These are phyloP conservation scores for Canis aureus DNA, from an alignment of 2,113 vertebrate species.

Conservation along the genomic window DNA sequence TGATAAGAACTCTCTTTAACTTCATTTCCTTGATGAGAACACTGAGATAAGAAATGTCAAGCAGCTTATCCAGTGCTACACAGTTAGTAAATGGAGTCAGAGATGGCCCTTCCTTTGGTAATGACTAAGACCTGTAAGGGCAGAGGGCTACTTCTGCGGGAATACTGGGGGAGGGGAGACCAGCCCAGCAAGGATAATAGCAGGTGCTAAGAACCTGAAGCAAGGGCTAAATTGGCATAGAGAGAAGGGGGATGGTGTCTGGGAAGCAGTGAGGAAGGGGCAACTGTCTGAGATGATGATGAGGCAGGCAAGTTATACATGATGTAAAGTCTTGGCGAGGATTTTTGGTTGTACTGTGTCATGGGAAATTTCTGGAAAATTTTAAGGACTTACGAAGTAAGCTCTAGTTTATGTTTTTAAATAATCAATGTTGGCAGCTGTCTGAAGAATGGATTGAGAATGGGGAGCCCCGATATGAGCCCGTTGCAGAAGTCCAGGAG, in stretches of 20 bases:
- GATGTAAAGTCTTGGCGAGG: background rate
- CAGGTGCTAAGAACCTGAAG: background rate
- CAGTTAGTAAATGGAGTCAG: background rate
- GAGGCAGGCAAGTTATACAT: background rate
- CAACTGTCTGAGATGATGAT: background rate
- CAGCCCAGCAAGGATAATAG: background rate
- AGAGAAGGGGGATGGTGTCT: background rate
- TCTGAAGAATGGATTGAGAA: constrained; percentile 29
- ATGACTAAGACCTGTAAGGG: background rate
- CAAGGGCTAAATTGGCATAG: background rate
- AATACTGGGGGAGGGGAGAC: background rate
- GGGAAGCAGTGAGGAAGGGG: background rate
- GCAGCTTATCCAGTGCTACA: background rate
- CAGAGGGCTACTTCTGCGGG: background rate
- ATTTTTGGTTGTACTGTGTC: background rate
- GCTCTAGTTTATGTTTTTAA: constrained; percentile 5
- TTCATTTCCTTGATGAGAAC: constrained; percentile 13
- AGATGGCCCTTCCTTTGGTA: background rate
- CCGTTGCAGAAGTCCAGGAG: background rate
- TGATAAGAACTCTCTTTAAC: background rate
- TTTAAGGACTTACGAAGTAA: constrained; percentile 3
- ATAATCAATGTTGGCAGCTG: background rate
- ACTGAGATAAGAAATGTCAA: constrained; percentile 1
- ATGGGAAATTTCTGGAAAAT: background rate
- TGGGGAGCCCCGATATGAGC: background rate